A percentile compares a stretch with the other conserved stretches of the same genome.
phyloP scores from a whole-genome alignment of 2,888 invertebrate genomes.

The Prosopocoilus inquinatus region DNA sequence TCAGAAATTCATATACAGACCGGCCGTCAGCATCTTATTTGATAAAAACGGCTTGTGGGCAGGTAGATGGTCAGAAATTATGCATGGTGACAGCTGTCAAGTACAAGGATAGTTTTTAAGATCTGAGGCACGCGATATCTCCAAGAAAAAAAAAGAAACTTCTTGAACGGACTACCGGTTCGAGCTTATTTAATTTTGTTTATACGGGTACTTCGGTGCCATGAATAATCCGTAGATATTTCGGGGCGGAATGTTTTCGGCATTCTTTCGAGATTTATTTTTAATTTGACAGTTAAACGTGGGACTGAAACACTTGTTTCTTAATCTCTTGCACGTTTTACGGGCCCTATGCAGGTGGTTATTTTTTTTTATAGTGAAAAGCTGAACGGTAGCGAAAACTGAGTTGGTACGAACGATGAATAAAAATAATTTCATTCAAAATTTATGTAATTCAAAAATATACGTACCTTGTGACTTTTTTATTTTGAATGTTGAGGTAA shows the following conservation, averaged over 20 bases:
- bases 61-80: slow-evolving; percentile 1
- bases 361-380: no score
- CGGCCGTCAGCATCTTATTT: neutral
- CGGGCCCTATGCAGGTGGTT: neutral
- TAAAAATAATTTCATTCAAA: slow-evolving; percentile 6
- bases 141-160: neutral
- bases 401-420: no score
- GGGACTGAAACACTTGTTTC: no score
- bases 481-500: no score
- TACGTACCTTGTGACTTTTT: neutral
- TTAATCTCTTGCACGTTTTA: neutral
- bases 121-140: slow-evolving; percentile 9
- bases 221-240: no score
- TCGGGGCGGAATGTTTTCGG: no score
- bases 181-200: slow-evolving; percentile 10
- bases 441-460: slow-evolving; percentile 6
- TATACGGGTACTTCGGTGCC: neutral
- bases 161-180: slow-evolving; percentile 11
- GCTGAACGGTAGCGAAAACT: no score
- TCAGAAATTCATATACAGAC: slow-evolving; percentile 5
- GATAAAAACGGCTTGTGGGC: neutral
- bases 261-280: no score
- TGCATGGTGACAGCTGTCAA: slow-evolving; percentile 7
- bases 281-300: no score
- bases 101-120: slow-evolving; percentile 1